phyloP scores from a whole-genome alignment of 2,888 invertebrate species.

The Aspidiotus rigidus region DNA sequence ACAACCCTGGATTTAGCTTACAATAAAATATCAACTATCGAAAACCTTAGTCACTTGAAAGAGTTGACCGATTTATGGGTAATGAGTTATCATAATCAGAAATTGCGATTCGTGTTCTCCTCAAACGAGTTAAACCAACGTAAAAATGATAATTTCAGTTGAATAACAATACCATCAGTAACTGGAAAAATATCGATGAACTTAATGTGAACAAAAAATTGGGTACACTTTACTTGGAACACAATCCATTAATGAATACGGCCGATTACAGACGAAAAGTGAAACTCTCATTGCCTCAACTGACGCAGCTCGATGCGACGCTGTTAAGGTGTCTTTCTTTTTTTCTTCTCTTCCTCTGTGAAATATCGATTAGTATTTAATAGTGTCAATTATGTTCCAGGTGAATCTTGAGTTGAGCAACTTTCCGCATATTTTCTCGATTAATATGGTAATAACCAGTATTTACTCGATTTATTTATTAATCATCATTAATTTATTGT shows the following conservation, averaged over 20 bases:
- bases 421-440: too few species aligned
- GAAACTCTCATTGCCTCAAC: constrained; percentile 71
- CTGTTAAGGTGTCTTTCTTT: constrained; percentile 9
- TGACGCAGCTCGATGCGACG: constrained; percentile 93
- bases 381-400: too few species aligned
- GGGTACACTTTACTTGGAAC: constrained; percentile 82
- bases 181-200: constrained; percentile 74
- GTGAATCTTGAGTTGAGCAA: too few species aligned
- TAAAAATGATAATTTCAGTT: constrained; percentile 52
- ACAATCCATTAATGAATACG: constrained; percentile 78
- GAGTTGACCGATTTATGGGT: constrained; percentile 95
- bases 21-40: constrained; percentile 71
- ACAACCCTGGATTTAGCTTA: constrained; percentile 83
- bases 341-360: too few species aligned
- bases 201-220: constrained; percentile 59
- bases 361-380: too few species aligned
- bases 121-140: background rate
- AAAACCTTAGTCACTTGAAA: constrained; percentile 64
- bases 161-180: constrained; percentile 77
- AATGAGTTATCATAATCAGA: constrained; percentile 41
- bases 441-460: too few species aligned
- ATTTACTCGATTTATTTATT: too few species aligned
- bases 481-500: too few species aligned
- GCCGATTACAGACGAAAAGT: constrained; percentile 84
- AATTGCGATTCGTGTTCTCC: background rate